A percentile compares a stretch with the other conserved stretches of the same genome.
These are phyloP conservation scores for Cryptoprocta ferox DNA, from an alignment of 2,797 vertebrate genomes.

Conservation along the genomic window DNA sequence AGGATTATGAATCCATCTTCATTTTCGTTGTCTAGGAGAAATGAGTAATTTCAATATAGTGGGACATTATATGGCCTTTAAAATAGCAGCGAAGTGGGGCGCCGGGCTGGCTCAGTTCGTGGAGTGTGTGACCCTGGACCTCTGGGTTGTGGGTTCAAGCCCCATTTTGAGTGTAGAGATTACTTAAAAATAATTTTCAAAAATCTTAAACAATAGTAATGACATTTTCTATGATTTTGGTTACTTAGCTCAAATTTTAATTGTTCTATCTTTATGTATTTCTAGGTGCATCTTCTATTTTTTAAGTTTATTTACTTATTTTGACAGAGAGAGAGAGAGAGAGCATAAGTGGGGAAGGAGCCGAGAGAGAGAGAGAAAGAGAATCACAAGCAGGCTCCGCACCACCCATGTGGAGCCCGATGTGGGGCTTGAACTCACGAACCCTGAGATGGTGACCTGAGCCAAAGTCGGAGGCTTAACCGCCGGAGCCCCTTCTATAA, in stretches of 20 bases:
- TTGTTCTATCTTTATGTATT: background rate
- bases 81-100: background rate
- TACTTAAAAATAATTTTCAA: background rate
- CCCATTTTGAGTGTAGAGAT: background rate
- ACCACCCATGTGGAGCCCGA: too few species aligned
- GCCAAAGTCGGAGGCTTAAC: too few species aligned
- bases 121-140: background rate
- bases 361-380: too few species aligned
- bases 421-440: too few species aligned
- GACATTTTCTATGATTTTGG: background rate
- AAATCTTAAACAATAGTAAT: background rate
- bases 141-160: background rate
- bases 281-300: background rate
- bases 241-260: background rate
- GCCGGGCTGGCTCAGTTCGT: background rate
- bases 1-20: background rate
- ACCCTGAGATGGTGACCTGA: too few species aligned
- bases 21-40: background rate
- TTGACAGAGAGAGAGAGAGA: too few species aligned
- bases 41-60: background rate
- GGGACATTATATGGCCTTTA: background rate
- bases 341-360: too few species aligned
- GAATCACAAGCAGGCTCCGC: too few species aligned
- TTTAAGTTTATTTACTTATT: too few species aligned
- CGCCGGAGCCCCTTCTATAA: too few species aligned